Percentiles rank a stretch among this genome's conserved stretches.
Evolutionary conservation across 2,797 vertebrate species (phyloP).

Genomic region (Sylvilagus floridanus): DNA sequence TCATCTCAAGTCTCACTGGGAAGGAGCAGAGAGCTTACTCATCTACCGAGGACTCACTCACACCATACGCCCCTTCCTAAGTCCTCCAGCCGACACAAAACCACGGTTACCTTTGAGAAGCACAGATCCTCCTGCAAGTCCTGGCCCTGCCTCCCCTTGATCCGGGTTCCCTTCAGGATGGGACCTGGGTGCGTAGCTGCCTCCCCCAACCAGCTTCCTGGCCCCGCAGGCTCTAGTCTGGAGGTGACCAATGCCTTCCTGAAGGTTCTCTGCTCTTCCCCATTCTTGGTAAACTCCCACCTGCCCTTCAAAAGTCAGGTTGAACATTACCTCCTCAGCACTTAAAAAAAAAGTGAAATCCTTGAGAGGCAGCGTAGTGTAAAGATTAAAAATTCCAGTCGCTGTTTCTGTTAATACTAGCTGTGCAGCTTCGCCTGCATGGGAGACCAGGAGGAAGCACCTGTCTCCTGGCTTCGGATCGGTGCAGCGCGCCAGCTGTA

Average conservation of each 20-base stretch:
- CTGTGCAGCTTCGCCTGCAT: too few species aligned
- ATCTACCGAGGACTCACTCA: background rate
- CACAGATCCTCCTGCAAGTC: background rate
- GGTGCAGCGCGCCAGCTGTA: too few species aligned
- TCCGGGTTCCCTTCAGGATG: background rate
- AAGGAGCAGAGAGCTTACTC: background rate
- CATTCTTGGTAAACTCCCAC: background rate
- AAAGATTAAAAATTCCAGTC: background rate
- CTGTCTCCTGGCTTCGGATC: too few species aligned
- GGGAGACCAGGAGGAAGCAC: too few species aligned
- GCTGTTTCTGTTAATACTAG: background rate
- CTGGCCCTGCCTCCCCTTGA: background rate
- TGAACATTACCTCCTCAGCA: conserved; percentile 34
- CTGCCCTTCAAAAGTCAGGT: background rate
- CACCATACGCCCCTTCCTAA: background rate
- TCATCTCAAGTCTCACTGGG: background rate
- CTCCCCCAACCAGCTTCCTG: accelerated
- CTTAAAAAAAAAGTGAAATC: background rate
- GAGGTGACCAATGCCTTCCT: background rate
- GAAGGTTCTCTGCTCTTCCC: background rate
- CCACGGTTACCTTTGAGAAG: background rate
- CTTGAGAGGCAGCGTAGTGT: background rate
- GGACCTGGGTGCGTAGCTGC: background rate
- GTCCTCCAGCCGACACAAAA: background rate
- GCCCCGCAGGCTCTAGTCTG: background rate